phyloP scores from a whole-genome alignment of 2,797 vertebrate species.

The Adrianichthys oophorus region DNA sequence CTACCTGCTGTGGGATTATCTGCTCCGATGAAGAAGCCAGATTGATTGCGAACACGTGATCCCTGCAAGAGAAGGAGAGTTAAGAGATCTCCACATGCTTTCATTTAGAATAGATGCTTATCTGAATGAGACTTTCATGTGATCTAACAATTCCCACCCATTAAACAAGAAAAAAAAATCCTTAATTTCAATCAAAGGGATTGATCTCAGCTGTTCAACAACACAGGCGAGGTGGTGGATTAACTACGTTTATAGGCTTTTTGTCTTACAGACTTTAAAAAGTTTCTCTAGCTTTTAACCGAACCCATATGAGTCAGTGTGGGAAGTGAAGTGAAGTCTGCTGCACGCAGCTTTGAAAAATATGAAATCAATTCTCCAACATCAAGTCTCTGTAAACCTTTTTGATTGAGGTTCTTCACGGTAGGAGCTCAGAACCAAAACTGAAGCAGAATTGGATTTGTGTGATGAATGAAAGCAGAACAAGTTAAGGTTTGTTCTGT shows the following conservation, averaged over 20 bases:
- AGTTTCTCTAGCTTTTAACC: conserved; percentile 35
- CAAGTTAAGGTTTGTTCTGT: conserved; percentile 28
- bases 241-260: conserved; percentile 26
- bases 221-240: conserved; percentile 17
- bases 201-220: conserved; percentile 22
- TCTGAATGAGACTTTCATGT: conserved; percentile 4
- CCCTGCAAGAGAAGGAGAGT: conserved; percentile 73
- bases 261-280: conserved; percentile 20
- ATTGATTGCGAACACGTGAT: conserved; percentile 91
- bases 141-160: conserved; percentile 11
- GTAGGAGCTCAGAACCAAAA: conserved; percentile 23
- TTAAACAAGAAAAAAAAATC: conserved; percentile 6
- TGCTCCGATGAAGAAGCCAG: conserved; percentile 79
- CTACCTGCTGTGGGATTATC: conserved; percentile 88
- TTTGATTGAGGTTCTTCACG: conserved; percentile 41
- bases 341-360: conserved; percentile 50
- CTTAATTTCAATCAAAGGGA: neutral
- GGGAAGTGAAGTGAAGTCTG: conserved; percentile 32
- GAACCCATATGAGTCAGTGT: conserved; percentile 30
- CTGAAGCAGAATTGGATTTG: conserved; percentile 32
- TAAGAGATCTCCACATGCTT: conserved; percentile 3
- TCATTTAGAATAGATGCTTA: neutral
- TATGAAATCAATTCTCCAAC: conserved; percentile 44
- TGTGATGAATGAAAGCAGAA: conserved; percentile 26
- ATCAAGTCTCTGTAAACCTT: conserved; percentile 37